A percentile compares a stretch with the other conserved stretches of the same genome.
Conservation (phyloP, 1,140 invertebrate genomes). For the Dendroctonus valens region DNA sequence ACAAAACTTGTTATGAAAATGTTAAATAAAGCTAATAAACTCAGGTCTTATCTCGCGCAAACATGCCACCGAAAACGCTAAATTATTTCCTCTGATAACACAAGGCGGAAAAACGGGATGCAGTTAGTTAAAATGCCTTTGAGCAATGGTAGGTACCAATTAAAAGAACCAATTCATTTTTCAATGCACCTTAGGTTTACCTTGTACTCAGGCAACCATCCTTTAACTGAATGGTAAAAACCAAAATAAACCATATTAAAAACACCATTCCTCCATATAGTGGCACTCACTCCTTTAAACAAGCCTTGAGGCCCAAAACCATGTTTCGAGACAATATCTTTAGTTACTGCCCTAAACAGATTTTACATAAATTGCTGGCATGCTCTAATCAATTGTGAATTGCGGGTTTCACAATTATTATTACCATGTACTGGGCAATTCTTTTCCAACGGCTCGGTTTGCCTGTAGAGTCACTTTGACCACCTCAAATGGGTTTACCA, state of each 20-base stretch:
- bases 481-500: conserved; percentile 94
- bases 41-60: no score
- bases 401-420: not conserved
- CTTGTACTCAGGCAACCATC: conserved; percentile 66
- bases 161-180: not conserved
- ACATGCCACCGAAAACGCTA: no score
- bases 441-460: conserved; percentile 56
- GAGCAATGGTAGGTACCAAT: no score
- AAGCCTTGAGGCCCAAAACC: conserved; percentile 77
- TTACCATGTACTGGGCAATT: conserved; percentile 70
- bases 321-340: conserved; percentile 70
- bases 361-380: not conserved
- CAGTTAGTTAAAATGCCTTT: no score
- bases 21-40: no score
- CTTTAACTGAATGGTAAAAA: conserved; percentile 89
- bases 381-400: no score
- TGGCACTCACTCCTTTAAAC: conserved; percentile 86
- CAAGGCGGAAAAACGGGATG: no score
- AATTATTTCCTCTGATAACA: no score
- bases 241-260: conserved; percentile 95
- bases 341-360: conserved; percentile 59
- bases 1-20: no score
- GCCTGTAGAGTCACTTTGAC: conserved; percentile 86
- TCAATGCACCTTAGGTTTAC: conserved; percentile 45
- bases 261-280: conserved; percentile 80